Percentiles rank a stretch among this genome's conserved stretches.
Evolutionary conservation across 1,140 invertebrate genomes (phyloP).

Genomic region (Heliconius hermathena): DNA sequence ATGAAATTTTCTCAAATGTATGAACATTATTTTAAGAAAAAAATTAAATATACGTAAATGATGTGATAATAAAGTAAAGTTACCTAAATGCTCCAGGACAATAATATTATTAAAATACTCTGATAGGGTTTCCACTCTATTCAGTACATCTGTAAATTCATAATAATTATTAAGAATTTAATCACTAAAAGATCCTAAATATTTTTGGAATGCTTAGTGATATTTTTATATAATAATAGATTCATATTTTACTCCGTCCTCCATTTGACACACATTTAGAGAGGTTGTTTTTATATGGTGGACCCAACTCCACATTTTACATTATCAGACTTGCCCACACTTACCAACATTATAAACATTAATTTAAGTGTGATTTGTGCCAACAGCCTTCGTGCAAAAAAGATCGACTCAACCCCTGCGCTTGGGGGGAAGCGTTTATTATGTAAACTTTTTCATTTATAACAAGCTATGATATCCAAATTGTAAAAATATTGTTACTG

Average conservation of each 20-base stretch:
- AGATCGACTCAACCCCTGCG: no score
- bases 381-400: no score
- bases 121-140: conserved; percentile 46
- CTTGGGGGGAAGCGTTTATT: no score
- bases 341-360: no score
- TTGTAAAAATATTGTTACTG: conserved; percentile 17
- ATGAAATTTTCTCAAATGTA: background rate
- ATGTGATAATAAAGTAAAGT: conserved; percentile 5
- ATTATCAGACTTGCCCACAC: no score
- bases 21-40: background rate
- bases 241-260: no score
- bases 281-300: no score
- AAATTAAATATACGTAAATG: background rate
- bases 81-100: conserved; percentile 30
- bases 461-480: background rate
- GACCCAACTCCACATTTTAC: no score
- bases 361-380: no score
- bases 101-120: conserved; percentile 58
- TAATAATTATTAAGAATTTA: conserved; percentile 3
- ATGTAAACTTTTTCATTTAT: background rate
- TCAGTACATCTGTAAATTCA: conserved; percentile 33
- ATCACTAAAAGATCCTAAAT: background rate
- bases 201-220: background rate
- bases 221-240: no score
- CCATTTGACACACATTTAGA: no score